Evolutionary conservation across 1,140 invertebrate species (phyloP), one percentile per base, ranked within the genome.

Genomic region (Lutraria rhynchaena): DNA sequence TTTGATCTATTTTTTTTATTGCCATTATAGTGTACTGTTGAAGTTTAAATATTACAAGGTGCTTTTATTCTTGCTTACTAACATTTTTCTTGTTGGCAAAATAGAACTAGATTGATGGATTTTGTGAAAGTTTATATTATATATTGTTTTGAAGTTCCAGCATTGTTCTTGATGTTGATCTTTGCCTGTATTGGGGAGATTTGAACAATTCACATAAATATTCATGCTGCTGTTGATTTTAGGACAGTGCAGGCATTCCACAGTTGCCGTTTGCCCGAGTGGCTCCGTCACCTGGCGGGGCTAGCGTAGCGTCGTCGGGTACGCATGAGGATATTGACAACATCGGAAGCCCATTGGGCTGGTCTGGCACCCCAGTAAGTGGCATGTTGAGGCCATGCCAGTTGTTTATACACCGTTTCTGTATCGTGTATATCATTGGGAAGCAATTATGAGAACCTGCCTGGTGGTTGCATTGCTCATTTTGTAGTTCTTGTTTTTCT

Each of bases 311-410:
- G 90, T 96, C 96, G 9, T 90, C 77, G 22, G 67, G 75, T 58
- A 77, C 88, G 78, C 97, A 97, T 89, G 97, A 98, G 89, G 97
- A 98, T 89, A 98, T 97, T 93, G 94, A 95, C 24, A 97, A 97
- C 91, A 95, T 97, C 87, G 96, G 95, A 85, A 96, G 95, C 91
- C 96, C 97, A 51, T 57, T 82, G 53, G 81, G 86, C 73, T 80
- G 92, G 91, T 91, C 92, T 70, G 94, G 96, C 86, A 97, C 97
- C 85, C 96, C 97, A 86, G 96, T 96, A 90, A 97, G 96, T 95
- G 74, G 81, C 61, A 71, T 75, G 67, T 49, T 17, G 29, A 5
- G 41, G 35, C 51, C 70, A 73, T 73, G 61, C 96, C 96, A 90
- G 96, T 97, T 95, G 94, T 95, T 93, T 85, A 75, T 76, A 81